Conservation (phyloP, 2,113 vertebrate species). For the Caretta caretta region DNA sequence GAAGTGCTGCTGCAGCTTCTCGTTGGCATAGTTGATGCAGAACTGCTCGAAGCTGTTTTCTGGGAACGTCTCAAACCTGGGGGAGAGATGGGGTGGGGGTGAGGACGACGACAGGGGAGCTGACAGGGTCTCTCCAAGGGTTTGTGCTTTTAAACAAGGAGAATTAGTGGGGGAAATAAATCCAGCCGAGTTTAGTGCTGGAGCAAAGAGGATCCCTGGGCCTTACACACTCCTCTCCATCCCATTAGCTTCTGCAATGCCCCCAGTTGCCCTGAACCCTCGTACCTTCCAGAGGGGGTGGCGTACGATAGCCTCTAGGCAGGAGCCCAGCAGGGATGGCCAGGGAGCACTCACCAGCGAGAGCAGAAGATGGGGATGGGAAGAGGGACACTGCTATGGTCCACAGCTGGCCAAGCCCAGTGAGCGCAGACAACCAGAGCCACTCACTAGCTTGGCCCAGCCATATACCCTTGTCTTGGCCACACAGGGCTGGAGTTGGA, state of each 20-base stretch:
- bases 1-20: constrained; percentile 91
- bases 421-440: neutral
- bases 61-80: constrained; percentile 86
- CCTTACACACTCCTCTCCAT: too few relatives aligned
- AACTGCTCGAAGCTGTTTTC: constrained; percentile 90
- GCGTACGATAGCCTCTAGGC: too few relatives aligned
- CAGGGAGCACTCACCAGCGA: neutral
- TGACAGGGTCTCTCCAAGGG: neutral
- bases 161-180: neutral
- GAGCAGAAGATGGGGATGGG: neutral
- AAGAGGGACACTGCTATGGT: accelerated
- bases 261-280: neutral
- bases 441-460: neutral
- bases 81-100: neutral
- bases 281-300: neutral
- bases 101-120: neutral
- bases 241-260: neutral
- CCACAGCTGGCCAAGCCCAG: neutral
- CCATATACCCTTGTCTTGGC: neutral
- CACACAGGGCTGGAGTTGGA: neutral
- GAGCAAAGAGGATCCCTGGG: too few relatives aligned
- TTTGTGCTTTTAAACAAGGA: neutral
- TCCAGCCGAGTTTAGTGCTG: neutral
- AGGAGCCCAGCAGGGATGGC: neutral
- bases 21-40: constrained; percentile 92